phyloP scores from a whole-genome alignment of 2,888 invertebrate genomes.

The Chloroclystis v-ata region DNA sequence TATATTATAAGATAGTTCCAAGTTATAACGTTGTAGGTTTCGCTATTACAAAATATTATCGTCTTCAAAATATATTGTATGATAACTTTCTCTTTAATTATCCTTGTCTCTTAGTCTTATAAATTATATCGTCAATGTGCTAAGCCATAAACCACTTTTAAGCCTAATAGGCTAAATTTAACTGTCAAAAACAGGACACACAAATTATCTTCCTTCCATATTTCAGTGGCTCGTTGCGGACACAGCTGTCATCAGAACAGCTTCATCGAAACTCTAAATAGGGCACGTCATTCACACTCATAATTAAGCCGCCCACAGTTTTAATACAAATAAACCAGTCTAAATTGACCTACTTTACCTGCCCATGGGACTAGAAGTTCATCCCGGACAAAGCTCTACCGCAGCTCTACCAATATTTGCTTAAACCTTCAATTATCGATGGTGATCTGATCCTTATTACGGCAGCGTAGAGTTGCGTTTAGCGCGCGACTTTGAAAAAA shows the following conservation, averaged over 20 bases:
- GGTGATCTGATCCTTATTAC: slow-evolving; percentile 32
- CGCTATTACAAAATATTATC: too few species aligned
- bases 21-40: too few species aligned
- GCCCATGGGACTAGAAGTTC: slow-evolving; percentile 31
- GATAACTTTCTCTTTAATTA: too few species aligned
- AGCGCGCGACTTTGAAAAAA: slow-evolving; percentile 23
- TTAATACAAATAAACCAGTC: slow-evolving; percentile 57
- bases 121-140: too few species aligned
- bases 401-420: slow-evolving; percentile 48
- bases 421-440: slow-evolving; percentile 14
- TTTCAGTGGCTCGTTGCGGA: slow-evolving; percentile 34
- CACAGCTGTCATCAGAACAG: slow-evolving; percentile 41
- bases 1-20: too few species aligned
- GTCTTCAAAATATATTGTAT: too few species aligned
- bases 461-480: slow-evolving; percentile 26
- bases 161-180: too few species aligned
- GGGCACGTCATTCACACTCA: slow-evolving; percentile 67
- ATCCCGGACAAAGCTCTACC: slow-evolving; percentile 43
- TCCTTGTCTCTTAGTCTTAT: too few species aligned
- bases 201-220: slow-evolving; percentile 23
- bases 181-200: slow-evolving; percentile 9
- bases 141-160: too few species aligned
- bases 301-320: slow-evolving; percentile 61
- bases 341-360: slow-evolving; percentile 38
- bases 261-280: slow-evolving; percentile 48